These are phyloP conservation scores for Gobionotothen gibberifrons DNA, from an alignment of 2,797 vertebrate genomes.

Conservation along the genomic window DNA sequence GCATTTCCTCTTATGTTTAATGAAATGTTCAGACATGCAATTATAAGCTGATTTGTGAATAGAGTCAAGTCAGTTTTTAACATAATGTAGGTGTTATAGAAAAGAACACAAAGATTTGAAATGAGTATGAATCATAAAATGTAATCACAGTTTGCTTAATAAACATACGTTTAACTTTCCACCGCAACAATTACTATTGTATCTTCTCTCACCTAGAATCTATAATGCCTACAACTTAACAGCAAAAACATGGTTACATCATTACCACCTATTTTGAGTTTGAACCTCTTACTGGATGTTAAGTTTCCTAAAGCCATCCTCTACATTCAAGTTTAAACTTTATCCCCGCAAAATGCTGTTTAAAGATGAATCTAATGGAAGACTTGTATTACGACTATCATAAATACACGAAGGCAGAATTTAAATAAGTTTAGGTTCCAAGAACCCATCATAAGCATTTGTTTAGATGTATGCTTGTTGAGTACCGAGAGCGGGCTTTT, in stretches of 20 bases:
- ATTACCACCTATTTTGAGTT: background rate
- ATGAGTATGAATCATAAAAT: constrained; percentile 8
- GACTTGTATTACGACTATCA: background rate
- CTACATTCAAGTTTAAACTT: background rate
- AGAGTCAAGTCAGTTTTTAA: constrained; percentile 7
- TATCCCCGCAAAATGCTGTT: background rate
- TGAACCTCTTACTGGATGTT: background rate
- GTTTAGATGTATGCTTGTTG: background rate
- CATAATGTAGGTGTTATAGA: constrained; percentile 23
- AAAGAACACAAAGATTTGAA: constrained; percentile 16
- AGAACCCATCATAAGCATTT: background rate
- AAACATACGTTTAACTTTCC: constrained; percentile 5
- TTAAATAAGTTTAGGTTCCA: background rate
- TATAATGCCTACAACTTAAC: background rate
- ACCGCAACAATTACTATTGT: constrained; percentile 4
- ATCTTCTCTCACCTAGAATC: background rate
- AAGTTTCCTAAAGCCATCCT: background rate
- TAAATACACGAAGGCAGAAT: background rate
- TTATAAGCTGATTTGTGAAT: constrained; percentile 22
- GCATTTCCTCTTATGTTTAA: constrained; percentile 32
- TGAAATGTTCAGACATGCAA: constrained; percentile 65
- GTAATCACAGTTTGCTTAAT: background rate
- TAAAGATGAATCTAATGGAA: background rate
- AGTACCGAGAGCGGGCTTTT: no score
- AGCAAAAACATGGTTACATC: background rate